Conservation (phyloP, 2,113 vertebrate species). For the Clupea harengus region DNA sequence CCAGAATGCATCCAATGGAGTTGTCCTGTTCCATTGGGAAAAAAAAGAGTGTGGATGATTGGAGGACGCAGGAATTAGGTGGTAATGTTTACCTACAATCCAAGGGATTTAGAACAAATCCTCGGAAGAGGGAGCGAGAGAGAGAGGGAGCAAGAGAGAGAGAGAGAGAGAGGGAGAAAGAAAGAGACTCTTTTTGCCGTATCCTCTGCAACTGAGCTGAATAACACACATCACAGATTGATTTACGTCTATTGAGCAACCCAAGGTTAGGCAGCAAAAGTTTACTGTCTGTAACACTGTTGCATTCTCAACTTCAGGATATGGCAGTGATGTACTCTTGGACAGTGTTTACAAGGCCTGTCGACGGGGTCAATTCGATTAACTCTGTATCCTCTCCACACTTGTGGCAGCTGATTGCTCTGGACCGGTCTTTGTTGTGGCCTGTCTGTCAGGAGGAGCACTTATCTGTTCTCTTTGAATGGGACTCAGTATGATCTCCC, state of each 20-base stretch:
- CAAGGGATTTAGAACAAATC: background rate
- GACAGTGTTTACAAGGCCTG: background rate
- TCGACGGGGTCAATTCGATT: background rate
- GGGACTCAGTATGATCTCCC: background rate
- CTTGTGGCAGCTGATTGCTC: background rate
- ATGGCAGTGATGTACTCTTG: background rate
- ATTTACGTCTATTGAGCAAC: background rate
- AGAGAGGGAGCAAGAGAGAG: background rate
- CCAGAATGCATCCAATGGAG: background rate
- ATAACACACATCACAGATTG: background rate
- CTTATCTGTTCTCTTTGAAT: background rate
- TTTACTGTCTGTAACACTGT: background rate
- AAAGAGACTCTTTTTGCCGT: background rate
- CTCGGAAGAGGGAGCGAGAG: background rate
- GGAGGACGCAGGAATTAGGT: slow-evolving; percentile 1
- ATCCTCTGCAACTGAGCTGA: background rate
- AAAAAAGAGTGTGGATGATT: background rate
- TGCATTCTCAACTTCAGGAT: background rate
- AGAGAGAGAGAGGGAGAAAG: background rate
- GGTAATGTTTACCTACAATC: background rate
- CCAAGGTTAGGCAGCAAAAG: background rate
- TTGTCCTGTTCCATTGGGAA: background rate
- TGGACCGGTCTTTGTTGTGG: background rate
- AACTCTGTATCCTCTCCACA: background rate
- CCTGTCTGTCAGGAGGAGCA: background rate